Percentiles rank a stretch among this genome's conserved stretches.
These are phyloP conservation scores for Micromys minutus DNA, from an alignment of 2,113 vertebrate species.

Conservation along the genomic window DNA sequence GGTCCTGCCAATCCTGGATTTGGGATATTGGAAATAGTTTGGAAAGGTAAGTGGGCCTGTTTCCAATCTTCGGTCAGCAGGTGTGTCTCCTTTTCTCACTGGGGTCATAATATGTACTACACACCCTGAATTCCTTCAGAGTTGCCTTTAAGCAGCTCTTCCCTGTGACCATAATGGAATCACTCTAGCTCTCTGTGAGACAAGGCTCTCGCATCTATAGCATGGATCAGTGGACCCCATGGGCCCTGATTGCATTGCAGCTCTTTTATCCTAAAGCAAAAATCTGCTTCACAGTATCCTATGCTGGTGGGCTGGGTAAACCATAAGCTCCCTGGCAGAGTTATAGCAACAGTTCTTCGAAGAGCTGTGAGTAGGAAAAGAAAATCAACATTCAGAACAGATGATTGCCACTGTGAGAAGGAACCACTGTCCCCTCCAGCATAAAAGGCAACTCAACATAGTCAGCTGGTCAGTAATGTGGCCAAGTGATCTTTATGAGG, in stretches of 20 bases:
- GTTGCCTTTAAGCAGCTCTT: neutral
- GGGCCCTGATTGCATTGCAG: neutral
- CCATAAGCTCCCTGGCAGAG: neutral
- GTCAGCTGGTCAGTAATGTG: neutral
- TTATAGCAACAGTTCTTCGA: neutral
- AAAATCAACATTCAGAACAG: neutral
- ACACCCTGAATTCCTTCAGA: neutral
- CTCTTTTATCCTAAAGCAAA: constrained; percentile 31
- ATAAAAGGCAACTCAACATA: neutral
- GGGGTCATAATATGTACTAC: neutral
- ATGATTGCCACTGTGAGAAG: neutral
- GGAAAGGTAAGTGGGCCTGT: neutral
- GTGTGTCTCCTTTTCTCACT: neutral
- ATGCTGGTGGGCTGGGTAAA: neutral
- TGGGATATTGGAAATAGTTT: neutral
- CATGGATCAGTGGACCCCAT: neutral
- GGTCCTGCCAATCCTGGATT: neutral
- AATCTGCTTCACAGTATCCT: neutral
- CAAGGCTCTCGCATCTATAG: neutral
- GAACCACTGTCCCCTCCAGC: neutral
- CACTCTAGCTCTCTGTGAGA: neutral
- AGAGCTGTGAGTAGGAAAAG: neutral
- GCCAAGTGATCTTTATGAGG: neutral
- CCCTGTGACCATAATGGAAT: neutral
- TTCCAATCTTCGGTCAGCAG: neutral